Conservation (phyloP, 2,797 vertebrate genomes). For the Myotis daubentonii region DNA sequence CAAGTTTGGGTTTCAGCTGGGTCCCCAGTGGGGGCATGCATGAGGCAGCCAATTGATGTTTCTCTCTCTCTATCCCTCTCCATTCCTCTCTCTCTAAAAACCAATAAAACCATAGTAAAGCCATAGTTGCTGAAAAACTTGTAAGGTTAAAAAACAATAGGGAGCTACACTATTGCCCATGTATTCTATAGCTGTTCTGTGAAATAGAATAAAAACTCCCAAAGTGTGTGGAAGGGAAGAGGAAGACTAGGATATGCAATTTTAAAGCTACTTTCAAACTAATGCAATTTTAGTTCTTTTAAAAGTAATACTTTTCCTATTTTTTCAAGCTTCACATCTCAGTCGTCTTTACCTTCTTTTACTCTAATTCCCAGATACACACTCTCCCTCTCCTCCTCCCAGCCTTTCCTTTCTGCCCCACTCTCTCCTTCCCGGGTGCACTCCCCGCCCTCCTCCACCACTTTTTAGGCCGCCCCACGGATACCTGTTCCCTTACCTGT, state of each 20-base stretch:
- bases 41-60: too few species aligned
- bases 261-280: not conserved
- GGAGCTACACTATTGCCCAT: not conserved
- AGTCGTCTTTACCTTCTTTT: not conserved
- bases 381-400: too few species aligned
- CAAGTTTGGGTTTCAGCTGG: too few species aligned
- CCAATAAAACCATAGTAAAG: too few species aligned
- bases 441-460: fast-evolving
- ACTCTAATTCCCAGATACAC: not conserved
- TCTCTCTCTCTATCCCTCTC: too few species aligned
- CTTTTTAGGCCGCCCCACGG: fast-evolving
- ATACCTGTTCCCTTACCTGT: conserved; percentile 89
- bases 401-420: too few species aligned
- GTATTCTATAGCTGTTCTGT: not conserved
- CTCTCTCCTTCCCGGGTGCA: fast-evolving
- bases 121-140: too few species aligned
- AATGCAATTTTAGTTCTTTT: not conserved
- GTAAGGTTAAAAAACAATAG: too few species aligned
- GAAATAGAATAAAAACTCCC: not conserved
- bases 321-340: not conserved
- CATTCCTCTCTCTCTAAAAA: too few species aligned
- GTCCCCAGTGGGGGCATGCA: too few species aligned
- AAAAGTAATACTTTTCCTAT: not conserved
- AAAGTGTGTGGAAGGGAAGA: not conserved
- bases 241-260: not conserved